phyloP scores from a whole-genome alignment of 2,797 vertebrate species.

The Bovichtus variegatus region DNA sequence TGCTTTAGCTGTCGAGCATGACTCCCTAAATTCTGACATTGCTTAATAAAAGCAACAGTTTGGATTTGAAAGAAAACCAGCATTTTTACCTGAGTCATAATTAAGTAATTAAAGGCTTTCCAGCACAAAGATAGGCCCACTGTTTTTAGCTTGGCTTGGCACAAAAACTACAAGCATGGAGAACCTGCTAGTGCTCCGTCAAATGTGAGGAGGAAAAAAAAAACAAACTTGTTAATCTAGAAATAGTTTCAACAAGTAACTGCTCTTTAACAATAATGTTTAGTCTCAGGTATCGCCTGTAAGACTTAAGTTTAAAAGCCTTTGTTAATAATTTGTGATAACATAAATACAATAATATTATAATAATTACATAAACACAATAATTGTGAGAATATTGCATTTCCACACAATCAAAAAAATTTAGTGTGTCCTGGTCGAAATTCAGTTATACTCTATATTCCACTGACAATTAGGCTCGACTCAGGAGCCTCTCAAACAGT shows the following conservation, averaged over 20 bases:
- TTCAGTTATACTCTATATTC: neutral
- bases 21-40: neutral
- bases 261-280: neutral
- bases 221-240: neutral
- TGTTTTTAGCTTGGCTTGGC: neutral
- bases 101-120: neutral
- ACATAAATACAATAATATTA: no score
- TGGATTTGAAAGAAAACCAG: neutral
- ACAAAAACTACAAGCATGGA: neutral
- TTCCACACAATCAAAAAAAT: neutral
- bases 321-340: neutral
- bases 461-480: neutral
- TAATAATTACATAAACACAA: no score
- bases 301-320: neutral
- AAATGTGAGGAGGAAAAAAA: neutral
- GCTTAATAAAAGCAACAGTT: neutral
- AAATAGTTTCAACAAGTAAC: neutral
- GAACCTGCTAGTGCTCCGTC: neutral
- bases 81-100: no score
- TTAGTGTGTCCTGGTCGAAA: neutral
- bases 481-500: no score
- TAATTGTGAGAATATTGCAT: neutral
- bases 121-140: neutral
- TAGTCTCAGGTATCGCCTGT: neutral
- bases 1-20: neutral